A percentile compares a stretch with the other conserved stretches of the same genome.
Evolutionary conservation across 2,888 invertebrate genomes (phyloP).

Genomic region (Dicyrtoma fusca): DNA sequence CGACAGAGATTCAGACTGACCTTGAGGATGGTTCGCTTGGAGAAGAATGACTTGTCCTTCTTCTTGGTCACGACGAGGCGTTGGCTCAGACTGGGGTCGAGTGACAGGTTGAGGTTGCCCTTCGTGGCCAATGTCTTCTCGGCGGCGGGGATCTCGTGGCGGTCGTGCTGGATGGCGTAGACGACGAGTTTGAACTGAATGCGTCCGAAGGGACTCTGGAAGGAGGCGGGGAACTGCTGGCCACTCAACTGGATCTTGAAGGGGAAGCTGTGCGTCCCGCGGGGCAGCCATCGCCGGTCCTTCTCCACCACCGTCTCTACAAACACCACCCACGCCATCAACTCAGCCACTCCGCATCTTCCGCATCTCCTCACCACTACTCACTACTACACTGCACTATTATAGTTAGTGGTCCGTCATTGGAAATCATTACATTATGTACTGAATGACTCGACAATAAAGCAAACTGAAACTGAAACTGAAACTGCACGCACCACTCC

Average conservation of each 20-base stretch:
- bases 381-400: too few species aligned
- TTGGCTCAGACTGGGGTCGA: neutral
- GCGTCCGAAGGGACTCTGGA: constrained; percentile 14
- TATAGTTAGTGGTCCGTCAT: too few species aligned
- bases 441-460: too few species aligned
- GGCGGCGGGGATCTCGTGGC: neutral
- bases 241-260: constrained; percentile 9
- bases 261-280: constrained; percentile 25
- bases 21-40: constrained; percentile 22
- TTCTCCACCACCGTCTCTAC: too few species aligned
- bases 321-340: too few species aligned
- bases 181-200: constrained; percentile 26
- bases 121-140: constrained; percentile 6
- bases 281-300: too few species aligned
- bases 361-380: too few species aligned
- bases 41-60: constrained; percentile 31
- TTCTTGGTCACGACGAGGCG: constrained; percentile 6
- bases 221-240: constrained; percentile 9
- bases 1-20: constrained; percentile 2
- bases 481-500: too few species aligned
- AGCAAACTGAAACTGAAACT: too few species aligned
- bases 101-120: constrained; percentile 11
- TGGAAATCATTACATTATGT: too few species aligned
- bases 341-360: too few species aligned
- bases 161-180: neutral